Evolutionary conservation across 2,888 invertebrate genomes (phyloP).

Genomic region (Nasonovia ribisnigri): DNA sequence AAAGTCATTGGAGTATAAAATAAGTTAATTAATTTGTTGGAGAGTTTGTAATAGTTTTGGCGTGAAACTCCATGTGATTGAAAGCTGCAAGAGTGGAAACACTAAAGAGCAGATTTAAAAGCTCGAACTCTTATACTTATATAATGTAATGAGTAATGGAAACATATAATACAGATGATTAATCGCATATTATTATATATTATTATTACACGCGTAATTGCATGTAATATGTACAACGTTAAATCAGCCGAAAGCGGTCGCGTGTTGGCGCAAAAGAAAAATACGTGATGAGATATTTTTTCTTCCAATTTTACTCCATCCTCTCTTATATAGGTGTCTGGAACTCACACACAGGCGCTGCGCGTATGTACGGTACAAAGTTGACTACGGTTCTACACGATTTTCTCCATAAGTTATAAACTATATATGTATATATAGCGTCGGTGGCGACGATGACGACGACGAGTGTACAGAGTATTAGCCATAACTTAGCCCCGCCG

Average conservation of each 20-base stretch:
- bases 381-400: not conserved
- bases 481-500: conserved; percentile 11
- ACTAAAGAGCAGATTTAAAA: not conserved
- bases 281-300: not conserved
- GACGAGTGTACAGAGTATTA: conserved; percentile 33
- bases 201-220: not conserved
- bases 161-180: not conserved
- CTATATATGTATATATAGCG: not conserved
- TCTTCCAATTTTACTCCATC: not conserved
- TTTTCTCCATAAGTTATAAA: not conserved
- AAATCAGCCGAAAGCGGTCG: not conserved
- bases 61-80: not conserved
- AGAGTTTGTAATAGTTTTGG: conserved; percentile 31
- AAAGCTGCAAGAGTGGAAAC: not conserved
- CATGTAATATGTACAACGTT: not conserved
- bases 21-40: conserved; percentile 21
- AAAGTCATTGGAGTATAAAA: conserved; percentile 16
- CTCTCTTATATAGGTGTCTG: not conserved
- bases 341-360: not conserved
- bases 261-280: not conserved
- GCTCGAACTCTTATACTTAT: not conserved
- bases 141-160: not conserved
- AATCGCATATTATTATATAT: conserved; percentile 4
- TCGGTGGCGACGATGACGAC: conserved; percentile 9
- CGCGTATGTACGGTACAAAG: not conserved